Evolutionary conservation across 2,113 vertebrate species (phyloP).

Genomic region (Grus americana): DNA sequence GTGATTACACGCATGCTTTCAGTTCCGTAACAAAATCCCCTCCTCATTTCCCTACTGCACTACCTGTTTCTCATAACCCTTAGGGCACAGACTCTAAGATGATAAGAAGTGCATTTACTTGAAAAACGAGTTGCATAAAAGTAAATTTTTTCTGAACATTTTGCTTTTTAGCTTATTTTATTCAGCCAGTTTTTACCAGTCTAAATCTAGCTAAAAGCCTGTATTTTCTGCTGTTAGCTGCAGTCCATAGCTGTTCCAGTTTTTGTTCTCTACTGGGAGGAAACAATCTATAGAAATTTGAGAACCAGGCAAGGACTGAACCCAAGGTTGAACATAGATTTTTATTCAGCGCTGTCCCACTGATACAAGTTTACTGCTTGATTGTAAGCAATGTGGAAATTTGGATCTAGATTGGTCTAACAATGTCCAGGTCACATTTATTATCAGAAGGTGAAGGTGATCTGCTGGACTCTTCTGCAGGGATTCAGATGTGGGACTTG

Average conservation of each 20-base stretch:
- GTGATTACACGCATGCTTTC: background rate
- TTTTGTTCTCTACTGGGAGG: background rate
- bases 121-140: background rate
- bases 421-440: background rate
- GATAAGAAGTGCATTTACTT: background rate
- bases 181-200: background rate
- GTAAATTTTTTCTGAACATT: background rate
- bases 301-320: background rate
- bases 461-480: background rate
- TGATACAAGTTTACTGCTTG: background rate
- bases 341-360: background rate
- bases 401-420: background rate
- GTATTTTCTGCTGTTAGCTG: background rate
- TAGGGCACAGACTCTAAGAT: background rate
- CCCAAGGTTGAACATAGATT: background rate
- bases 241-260: background rate
- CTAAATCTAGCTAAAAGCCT: background rate
- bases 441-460: background rate
- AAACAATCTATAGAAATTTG: background rate
- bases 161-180: background rate
- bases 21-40: background rate
- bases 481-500: background rate
- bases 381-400: background rate
- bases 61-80: background rate
- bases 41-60: background rate